phyloP scores from a whole-genome alignment of 2,113 vertebrate genomes.

The Alligator sinensis region DNA sequence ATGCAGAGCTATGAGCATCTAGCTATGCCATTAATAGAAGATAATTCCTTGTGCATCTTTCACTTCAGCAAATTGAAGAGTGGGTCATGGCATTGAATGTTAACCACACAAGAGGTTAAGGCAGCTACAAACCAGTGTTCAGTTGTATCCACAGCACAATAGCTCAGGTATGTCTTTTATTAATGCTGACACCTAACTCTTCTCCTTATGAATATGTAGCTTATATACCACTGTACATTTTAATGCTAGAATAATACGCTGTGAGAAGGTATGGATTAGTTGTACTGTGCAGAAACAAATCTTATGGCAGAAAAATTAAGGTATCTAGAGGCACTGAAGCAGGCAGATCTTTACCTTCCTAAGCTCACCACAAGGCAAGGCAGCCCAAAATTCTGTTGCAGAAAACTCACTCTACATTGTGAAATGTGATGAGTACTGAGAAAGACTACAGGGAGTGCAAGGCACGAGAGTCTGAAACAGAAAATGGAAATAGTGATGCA shows the following conservation, averaged over 20 bases:
- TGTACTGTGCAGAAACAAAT: neutral
- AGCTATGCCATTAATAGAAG: neutral
- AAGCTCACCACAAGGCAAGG: neutral
- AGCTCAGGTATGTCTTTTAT: neutral
- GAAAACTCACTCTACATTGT: neutral
- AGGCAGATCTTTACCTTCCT: neutral
- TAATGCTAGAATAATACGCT: neutral
- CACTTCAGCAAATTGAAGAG: neutral
- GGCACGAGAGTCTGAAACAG: neutral
- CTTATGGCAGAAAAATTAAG: neutral
- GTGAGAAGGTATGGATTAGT: neutral
- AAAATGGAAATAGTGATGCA: neutral
- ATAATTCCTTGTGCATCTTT: neutral
- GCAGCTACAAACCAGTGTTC: neutral
- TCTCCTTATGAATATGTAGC: neutral
- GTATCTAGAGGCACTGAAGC: neutral
- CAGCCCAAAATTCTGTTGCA: neutral
- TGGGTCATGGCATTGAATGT: neutral
- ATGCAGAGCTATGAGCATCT: neutral
- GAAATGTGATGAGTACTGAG: neutral
- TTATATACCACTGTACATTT: neutral
- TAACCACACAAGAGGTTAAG: neutral
- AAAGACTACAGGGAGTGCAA: fast-evolving
- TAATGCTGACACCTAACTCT: neutral
- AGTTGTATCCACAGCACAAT: neutral